These are phyloP conservation scores for Acanthurus lineatus DNA, from an alignment of 2,797 vertebrate genomes.

Conservation along the genomic window DNA sequence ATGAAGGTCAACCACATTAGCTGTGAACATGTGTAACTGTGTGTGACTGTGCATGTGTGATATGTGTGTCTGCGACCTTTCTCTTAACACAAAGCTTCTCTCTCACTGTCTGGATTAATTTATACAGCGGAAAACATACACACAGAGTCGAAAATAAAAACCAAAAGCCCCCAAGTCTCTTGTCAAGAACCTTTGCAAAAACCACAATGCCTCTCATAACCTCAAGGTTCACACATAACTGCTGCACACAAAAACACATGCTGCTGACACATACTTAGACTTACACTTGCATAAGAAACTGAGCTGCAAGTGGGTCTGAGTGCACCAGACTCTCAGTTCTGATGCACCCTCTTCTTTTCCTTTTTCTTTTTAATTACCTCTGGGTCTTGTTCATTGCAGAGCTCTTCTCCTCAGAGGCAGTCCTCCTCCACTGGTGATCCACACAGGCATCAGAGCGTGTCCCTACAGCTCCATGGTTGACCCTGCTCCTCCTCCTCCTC, in stretches of 20 bases:
- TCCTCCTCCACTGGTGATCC: slow-evolving; percentile 75
- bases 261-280: slow-evolving; percentile 66
- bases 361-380: slow-evolving; percentile 76
- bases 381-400: slow-evolving; percentile 87
- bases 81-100: slow-evolving; percentile 3
- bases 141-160: slow-evolving; percentile 42
- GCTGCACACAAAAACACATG: slow-evolving; percentile 53
- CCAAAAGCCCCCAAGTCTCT: slow-evolving; percentile 49
- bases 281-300: slow-evolving; percentile 43
- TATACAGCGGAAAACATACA: slow-evolving; percentile 3
- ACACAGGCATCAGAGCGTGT: slow-evolving; percentile 76
- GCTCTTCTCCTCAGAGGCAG: slow-evolving; percentile 76
- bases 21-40: slow-evolving; percentile 4
- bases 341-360: slow-evolving; percentile 16
- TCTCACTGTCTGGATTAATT: slow-evolving; percentile 17
- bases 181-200: slow-evolving; percentile 73
- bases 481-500: slow-evolving; percentile 65
- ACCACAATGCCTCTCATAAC: slow-evolving; percentile 79
- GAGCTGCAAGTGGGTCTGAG: slow-evolving; percentile 24
- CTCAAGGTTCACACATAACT: slow-evolving; percentile 67
- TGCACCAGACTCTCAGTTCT: slow-evolving; percentile 40
- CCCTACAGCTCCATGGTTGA: slow-evolving; percentile 83
- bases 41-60: slow-evolving; percentile 9
- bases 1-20: slow-evolving; percentile 59
- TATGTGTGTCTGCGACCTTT: slow-evolving; percentile 30